These are phyloP conservation scores for Trematomus bernacchii DNA, from an alignment of 2,797 vertebrate species.

Conservation along the genomic window DNA sequence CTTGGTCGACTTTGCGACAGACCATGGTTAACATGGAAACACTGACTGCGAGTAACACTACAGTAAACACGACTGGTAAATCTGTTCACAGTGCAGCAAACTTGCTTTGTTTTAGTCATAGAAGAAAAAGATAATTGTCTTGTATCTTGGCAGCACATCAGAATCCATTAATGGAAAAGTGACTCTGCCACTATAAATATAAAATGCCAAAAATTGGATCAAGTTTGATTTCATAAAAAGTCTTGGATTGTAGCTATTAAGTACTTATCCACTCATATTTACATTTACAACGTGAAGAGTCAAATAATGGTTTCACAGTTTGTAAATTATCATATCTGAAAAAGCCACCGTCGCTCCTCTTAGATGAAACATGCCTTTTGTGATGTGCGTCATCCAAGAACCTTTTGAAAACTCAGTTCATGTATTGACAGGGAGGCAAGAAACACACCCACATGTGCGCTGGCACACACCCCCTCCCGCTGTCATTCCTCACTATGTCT, in stretches of 20 bases:
- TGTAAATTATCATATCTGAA: conserved; percentile 1
- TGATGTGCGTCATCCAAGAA: conserved; percentile 52
- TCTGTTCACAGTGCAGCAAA: neutral
- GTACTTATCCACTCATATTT: neutral
- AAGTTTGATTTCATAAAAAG: too few species aligned
- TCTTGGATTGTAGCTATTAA: too few species aligned
- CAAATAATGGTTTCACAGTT: neutral
- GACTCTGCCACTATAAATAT: neutral
- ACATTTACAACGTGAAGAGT: neutral
- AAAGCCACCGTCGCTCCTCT: conserved; percentile 1
- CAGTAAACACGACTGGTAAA: neutral
- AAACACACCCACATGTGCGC: conserved; percentile 47
- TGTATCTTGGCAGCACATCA: neutral
- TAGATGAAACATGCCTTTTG: conserved; percentile 14
- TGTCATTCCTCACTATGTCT: conserved; percentile 16
- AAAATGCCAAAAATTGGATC: neutral
- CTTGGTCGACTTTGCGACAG: neutral
- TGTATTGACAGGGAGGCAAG: conserved; percentile 47
- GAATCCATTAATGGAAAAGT: neutral
- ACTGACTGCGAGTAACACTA: too few species aligned
- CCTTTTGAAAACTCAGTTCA: conserved; percentile 48
- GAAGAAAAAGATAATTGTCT: neutral
- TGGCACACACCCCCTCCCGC: neutral
- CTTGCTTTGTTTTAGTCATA: neutral
- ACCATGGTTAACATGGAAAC: neutral